Base-by-base conservation (phyloP, 2,113 vertebrate genomes). In the Gnathonemus longibarbis region DNA sequence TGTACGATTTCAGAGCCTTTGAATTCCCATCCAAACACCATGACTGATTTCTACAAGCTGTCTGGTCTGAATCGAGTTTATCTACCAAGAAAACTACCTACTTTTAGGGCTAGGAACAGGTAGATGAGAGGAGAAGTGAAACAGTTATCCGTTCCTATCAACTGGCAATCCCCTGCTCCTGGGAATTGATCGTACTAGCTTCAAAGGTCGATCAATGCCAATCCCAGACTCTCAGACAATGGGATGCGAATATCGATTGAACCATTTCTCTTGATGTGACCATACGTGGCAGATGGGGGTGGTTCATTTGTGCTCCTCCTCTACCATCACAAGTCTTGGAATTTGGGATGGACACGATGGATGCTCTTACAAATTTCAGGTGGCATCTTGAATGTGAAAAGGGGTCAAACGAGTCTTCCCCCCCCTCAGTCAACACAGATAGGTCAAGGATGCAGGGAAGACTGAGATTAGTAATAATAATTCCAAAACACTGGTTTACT, bases 391-490 rank as follows among this genome's bases (percentile, higher is more conserved):
- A 21, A 24, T 56, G 39, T 84, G 70, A 15, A 4, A 35, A 45
- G 19, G 21, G 49, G 86, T 58, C 5, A 49, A 52, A 87, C 77
- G 70, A 91, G 48, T 42, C 39, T 27, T 46, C 5, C 11, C 17
- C 42, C 13, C 7, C 13, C 74, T 21, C 21, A n/a, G 66, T 39
- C n/a, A 85, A 56, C 48, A 58, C 39, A 21, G 84, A 56, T 56
- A 27, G 90, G 88, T 31, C 24, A 56, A 24, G 80, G 9, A n/a
- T 58, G 84, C 56, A 74, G 84, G 21, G 53, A 31, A 74, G 84
- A 87, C 42, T 50, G 48, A 90, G 90, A 92, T 92, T 90, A 91
- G 88, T 58, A 91, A 92, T 89, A 89, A 90, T 92, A 91, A 91
- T 88, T 45, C 48, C 48, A 84, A 74, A 88, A 58, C 19, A 42